Percentiles rank a stretch among this genome's conserved stretches.
These are phyloP conservation scores for Sparus aurata DNA, from an alignment of 2,797 vertebrate genomes.

Conservation along the genomic window DNA sequence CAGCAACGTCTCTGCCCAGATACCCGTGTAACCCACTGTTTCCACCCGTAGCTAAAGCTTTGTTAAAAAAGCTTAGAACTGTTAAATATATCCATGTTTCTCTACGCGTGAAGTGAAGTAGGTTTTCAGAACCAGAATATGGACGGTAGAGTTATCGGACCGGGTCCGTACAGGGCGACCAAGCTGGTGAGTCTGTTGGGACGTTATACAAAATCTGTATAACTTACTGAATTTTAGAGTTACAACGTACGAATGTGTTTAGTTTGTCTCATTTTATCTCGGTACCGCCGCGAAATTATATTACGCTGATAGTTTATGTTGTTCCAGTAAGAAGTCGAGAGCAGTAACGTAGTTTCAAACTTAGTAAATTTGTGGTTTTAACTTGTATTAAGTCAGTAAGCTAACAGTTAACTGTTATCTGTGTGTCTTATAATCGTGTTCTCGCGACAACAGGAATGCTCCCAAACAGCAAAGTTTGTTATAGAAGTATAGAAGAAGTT, in stretches of 20 bases:
- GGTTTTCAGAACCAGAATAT: conserved; percentile 31
- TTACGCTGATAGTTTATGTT: background rate
- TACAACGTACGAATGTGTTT: background rate
- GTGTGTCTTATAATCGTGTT: background rate
- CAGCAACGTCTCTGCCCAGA: conserved; percentile 49
- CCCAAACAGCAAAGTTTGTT: background rate
- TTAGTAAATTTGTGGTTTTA: background rate
- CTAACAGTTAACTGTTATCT: background rate
- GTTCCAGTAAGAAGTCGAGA: background rate
- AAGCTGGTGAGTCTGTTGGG: conserved; percentile 87
- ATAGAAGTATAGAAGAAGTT: too few species aligned
- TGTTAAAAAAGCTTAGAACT: background rate
- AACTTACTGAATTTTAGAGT: too few species aligned
- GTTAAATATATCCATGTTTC: conserved; percentile 45
- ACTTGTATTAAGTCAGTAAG: background rate
- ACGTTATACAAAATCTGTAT: background rate
- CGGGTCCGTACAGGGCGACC: conserved; percentile 91
- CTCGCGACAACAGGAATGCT: background rate
- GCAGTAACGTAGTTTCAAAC: background rate
- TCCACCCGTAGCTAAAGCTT: background rate
- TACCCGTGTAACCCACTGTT: accelerated
- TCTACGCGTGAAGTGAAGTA: background rate
- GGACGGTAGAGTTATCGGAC: conserved; percentile 84
- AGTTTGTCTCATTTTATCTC: background rate
- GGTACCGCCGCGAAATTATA: background rate